Evolutionary conservation across 2,113 vertebrate genomes (phyloP).

Genomic region (Dromiciops gliroides): DNA sequence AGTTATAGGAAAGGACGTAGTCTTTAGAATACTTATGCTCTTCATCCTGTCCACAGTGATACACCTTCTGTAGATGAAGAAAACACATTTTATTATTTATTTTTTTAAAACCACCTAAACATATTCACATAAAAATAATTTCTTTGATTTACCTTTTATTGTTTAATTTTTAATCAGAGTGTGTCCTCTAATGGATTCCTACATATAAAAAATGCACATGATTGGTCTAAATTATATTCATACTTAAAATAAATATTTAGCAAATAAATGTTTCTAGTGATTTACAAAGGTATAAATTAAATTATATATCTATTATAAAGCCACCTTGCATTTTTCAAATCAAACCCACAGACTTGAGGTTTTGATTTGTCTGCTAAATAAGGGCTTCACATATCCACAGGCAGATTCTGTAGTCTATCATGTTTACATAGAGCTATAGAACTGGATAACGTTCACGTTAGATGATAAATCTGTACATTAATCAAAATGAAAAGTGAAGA

Average conservation of each 20-base stretch:
- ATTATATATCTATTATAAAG: constrained; percentile 37
- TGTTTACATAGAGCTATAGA: neutral
- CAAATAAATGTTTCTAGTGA: constrained; percentile 78
- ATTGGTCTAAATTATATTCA: constrained; percentile 87
- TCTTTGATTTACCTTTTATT: constrained; percentile 89
- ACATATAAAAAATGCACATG: constrained; percentile 88
- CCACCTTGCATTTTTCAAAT: constrained; percentile 14
- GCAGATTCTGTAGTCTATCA: neutral
- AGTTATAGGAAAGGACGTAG: constrained; percentile 87
- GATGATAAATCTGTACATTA: constrained; percentile 25
- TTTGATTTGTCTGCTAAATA: neutral
- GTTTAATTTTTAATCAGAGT: constrained; percentile 90
- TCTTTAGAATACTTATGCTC: constrained; percentile 89
- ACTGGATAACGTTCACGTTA: neutral
- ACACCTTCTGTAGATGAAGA: constrained; percentile 84
- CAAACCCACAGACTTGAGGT: neutral
- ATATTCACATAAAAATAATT: constrained; percentile 85
- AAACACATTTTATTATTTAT: constrained; percentile 75
- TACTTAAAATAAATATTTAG: constrained; percentile 82
- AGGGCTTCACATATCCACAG: constrained; percentile 5
- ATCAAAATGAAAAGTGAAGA: constrained; percentile 12
- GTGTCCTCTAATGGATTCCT: constrained; percentile 90
- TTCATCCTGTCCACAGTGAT: constrained; percentile 87
- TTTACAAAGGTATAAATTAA: constrained; percentile 72
- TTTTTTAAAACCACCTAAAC: constrained; percentile 82